Conservation (phyloP, 2,797 vertebrate species). For the Ptychobarbus kaznakovi region DNA sequence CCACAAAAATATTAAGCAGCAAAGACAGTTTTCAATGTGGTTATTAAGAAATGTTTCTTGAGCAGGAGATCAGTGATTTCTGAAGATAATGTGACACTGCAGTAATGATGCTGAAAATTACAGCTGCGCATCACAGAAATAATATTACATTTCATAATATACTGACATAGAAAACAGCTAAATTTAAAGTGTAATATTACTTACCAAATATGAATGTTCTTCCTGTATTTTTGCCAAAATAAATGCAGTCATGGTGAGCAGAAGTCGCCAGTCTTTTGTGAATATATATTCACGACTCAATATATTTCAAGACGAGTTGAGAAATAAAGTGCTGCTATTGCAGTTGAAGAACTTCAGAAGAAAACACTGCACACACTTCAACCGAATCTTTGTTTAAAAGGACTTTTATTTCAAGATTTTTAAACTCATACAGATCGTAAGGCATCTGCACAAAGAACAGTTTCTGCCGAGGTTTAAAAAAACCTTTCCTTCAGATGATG, state of each 20-base stretch:
- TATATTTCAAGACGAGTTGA: neutral
- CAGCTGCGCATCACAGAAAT: neutral
- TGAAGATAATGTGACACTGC: neutral
- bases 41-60: no score
- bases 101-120: neutral
- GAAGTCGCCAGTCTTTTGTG: neutral
- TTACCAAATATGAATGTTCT: neutral
- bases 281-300: neutral
- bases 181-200: neutral
- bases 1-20: no score
- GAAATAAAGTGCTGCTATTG: neutral
- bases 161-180: neutral
- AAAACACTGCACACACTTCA: neutral
- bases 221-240: neutral
- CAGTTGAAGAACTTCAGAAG: neutral
- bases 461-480: constrained; percentile 77
- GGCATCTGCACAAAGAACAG: constrained; percentile 79
- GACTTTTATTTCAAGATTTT: constrained; percentile 76
- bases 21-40: no score
- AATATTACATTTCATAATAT: neutral
- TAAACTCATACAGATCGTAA: constrained; percentile 79
- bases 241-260: neutral
- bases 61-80: neutral
- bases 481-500: constrained; percentile 72
- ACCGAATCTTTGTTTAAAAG: constrained; percentile 72